Evolutionary conservation across 2,888 invertebrate species (phyloP).

Genomic region (Gari tellinella): DNA sequence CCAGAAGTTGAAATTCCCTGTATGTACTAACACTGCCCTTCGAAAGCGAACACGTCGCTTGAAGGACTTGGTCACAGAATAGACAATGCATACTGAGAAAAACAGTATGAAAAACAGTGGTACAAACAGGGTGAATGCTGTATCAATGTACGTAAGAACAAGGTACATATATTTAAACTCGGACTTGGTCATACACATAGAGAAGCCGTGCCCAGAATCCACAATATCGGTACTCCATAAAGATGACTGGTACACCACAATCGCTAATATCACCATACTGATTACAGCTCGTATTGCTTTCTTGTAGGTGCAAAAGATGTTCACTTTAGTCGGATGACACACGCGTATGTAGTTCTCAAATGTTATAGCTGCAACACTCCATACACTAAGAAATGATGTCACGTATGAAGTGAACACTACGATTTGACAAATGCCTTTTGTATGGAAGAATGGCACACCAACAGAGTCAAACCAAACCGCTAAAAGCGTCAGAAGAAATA

Average conservation of each 20-base stretch:
- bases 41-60: no score
- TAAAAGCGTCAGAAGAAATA: slow-evolving; percentile 89
- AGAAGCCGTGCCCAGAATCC: not conserved
- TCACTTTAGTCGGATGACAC: slow-evolving; percentile 20
- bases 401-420: slow-evolving; percentile 88
- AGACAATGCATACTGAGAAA: no score
- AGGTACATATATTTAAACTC: slow-evolving; percentile 42
- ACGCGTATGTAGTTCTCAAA: slow-evolving; percentile 57
- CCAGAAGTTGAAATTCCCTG: not conserved
- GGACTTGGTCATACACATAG: slow-evolving; percentile 33
- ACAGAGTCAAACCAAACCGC: slow-evolving; percentile 76
- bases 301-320: not conserved
- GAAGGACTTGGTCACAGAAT: no score
- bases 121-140: no score
- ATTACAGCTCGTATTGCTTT: no score
- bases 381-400: slow-evolving; percentile 62
- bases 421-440: slow-evolving; percentile 89
- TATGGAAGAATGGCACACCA: slow-evolving; percentile 68
- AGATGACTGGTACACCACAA: no score
- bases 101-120: no score
- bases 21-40: slow-evolving; percentile 2
- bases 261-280: no score
- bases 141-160: slow-evolving; percentile 51
- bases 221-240: not conserved
- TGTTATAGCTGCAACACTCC: slow-evolving; percentile 48